Evolutionary conservation across 2,888 invertebrate genomes (phyloP), one percentile per base, ranked within the genome.

Genomic region (Oscheius sp.): DNA sequence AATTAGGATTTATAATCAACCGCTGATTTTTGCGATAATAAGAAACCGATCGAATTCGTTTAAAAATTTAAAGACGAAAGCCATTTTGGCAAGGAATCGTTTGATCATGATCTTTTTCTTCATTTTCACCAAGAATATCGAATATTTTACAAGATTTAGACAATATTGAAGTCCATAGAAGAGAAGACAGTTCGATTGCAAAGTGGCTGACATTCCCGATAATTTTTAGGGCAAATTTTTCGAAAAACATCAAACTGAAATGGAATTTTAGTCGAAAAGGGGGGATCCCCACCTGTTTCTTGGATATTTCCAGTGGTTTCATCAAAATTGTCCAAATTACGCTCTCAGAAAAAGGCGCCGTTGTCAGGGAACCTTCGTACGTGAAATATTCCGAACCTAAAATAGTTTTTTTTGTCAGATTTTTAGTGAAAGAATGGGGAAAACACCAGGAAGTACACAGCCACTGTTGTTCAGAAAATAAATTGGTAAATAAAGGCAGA

Each of bases 301-400:
- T 76, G 0, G 88, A 88, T 41, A 89, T 75, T 73, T 87, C 84
- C 7, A 89, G 80, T 5, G 89, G 88, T 58, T 87, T 86, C 13
- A 88, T 82, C 61, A 89, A 83, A 1, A 89, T 74, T 7, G 89
- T 88, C 89, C 89, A 89, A 35, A 86, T 85, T 35, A 89, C 89
- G 55, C 87, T 86, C 76, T 89, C 89, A 46, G 79, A 84, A 78
- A 85, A 89, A 13, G 89, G 89, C 23, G 89, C 88, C 18, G 88
- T 87, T 9, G 89, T 89, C 52, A 89, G 79, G 0, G 89, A 89
- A 12, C 89, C 89, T 25, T 86, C 83, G 72, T 89, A 89, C 2
- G 88, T 88, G 84, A 89, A 88, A 80, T 86, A 89, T 71, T 89
- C 88, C 64, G 78, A 77, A 41, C 79, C 52, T n/a, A 12, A 75